Percentiles rank a stretch among this genome's conserved stretches.
phyloP scores from a whole-genome alignment of 2,888 invertebrate species.

The Neocrepidodera transversa region DNA sequence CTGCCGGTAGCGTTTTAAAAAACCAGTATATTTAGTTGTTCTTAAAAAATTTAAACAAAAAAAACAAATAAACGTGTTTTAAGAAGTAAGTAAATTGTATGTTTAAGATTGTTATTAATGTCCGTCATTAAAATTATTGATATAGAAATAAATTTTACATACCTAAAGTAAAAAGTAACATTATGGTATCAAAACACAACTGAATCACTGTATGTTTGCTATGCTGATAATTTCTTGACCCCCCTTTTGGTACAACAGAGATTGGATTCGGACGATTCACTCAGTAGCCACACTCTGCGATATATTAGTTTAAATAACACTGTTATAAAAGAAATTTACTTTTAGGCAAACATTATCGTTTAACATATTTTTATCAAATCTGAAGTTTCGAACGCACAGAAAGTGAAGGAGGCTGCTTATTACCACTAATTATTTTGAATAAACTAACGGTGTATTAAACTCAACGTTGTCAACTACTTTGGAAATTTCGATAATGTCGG shows the following conservation, averaged over 20 bases:
- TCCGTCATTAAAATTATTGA: no score
- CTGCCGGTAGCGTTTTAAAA: not conserved
- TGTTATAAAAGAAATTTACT: constrained; percentile 13
- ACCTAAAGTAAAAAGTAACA: constrained; percentile 38
- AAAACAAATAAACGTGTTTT: constrained; percentile 1
- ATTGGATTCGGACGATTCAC: constrained; percentile 28
- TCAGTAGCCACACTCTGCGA: constrained; percentile 21
- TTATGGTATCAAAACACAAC: constrained; percentile 33
- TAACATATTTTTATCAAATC: not conserved
- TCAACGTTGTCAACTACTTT: not conserved
- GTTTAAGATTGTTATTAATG: no score
- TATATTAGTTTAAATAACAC: no score
- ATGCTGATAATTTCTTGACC: constrained; percentile 29
- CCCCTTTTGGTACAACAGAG: constrained; percentile 25
- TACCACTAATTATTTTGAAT: not conserved
- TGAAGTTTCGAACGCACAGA: no score
- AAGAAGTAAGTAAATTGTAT: not conserved
- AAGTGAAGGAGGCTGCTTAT: not conserved
- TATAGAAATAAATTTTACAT: constrained; percentile 25
- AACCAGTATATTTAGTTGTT: not conserved
- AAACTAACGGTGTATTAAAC: not conserved
- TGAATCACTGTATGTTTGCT: constrained; percentile 10
- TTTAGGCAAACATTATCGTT: not conserved
- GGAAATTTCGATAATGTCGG: not conserved
- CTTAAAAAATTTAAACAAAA: not conserved